Percentiles rank a stretch among this genome's conserved stretches.
These are phyloP conservation scores for Silvanus unidentatus DNA, from an alignment of 2,888 invertebrate species.

Conservation along the genomic window DNA sequence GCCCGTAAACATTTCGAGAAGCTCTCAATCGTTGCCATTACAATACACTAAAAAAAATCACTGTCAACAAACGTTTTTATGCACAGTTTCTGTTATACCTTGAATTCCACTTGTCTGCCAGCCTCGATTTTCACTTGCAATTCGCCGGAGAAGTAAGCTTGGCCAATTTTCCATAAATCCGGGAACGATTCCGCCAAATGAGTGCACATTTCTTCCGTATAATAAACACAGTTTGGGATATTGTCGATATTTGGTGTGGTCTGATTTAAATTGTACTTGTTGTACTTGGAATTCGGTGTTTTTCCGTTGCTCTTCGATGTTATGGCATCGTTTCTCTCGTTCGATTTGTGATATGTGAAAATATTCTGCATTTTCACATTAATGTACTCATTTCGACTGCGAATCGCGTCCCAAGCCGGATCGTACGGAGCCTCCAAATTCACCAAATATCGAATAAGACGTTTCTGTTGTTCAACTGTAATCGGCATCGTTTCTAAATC, in stretches of 20 bases:
- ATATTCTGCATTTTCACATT: constrained; percentile 60
- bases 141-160: constrained; percentile 89
- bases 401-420: constrained; percentile 95
- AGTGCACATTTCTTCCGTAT: constrained; percentile 69
- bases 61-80: constrained; percentile 1
- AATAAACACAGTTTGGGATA: constrained; percentile 64
- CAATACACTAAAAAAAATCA: constrained; percentile 49
- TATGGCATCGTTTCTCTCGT: constrained; percentile 37
- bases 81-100: too few relatives aligned
- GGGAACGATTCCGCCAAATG: constrained; percentile 73
- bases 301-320: constrained; percentile 30
- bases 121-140: constrained; percentile 67
- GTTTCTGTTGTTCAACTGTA: constrained; percentile 90
- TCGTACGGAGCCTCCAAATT: constrained; percentile 75
- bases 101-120: constrained; percentile 51
- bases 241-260: constrained; percentile 38
- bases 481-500: constrained; percentile 88
- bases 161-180: constrained; percentile 92
- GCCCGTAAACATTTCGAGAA: constrained; percentile 68
- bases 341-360: constrained; percentile 57
- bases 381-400: constrained; percentile 75
- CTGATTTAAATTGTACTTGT: constrained; percentile 13
- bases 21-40: constrained; percentile 67
- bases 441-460: constrained; percentile 80
- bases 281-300: constrained; percentile 41